Evolutionary conservation across 2,113 vertebrate species (phyloP).

Genomic region (Coreoperca whiteheadi): DNA sequence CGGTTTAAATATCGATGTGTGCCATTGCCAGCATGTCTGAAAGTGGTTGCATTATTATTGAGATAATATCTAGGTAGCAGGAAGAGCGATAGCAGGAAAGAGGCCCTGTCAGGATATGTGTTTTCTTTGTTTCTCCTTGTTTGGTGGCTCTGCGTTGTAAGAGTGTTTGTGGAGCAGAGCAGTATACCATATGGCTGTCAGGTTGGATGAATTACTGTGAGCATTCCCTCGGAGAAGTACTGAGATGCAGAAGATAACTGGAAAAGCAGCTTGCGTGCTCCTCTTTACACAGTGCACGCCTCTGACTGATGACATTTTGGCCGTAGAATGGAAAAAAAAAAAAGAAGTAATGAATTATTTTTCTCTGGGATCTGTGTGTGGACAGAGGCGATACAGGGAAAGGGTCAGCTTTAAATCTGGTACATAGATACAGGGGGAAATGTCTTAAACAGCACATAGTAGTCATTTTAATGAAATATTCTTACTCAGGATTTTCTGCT

Average conservation of each 20-base stretch:
- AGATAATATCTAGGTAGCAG: too few relatives aligned
- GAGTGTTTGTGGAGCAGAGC: conserved; percentile 72
- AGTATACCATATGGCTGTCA: conserved; percentile 81
- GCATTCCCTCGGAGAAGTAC: conserved; percentile 43
- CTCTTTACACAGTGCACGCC: conserved; percentile 42
- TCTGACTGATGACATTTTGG: conserved; percentile 49
- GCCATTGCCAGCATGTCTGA: conserved; percentile 49
- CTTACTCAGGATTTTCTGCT: conserved; percentile 12
- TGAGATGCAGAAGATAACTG: conserved; percentile 65
- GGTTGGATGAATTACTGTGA: conserved; percentile 67
- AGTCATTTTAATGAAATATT: conserved; percentile 11
- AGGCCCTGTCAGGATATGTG: conserved; percentile 51
- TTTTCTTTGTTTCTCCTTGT: conserved; percentile 21
- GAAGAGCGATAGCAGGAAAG: conserved; percentile 67
- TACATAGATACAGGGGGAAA: conserved; percentile 63
- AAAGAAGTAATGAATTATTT: conserved; percentile 56
- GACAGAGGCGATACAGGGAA: conserved; percentile 10
- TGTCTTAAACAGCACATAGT: conserved; percentile 61
- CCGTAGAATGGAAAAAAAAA: conserved; percentile 25
- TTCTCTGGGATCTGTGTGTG: conserved; percentile 41
- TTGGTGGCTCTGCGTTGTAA: conserved; percentile 52
- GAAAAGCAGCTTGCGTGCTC: conserved; percentile 71
- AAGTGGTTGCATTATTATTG: conserved; percentile 68
- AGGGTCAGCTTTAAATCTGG: conserved; percentile 55
- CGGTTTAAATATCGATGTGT: conserved; percentile 40